Conservation (phyloP, 1,140 invertebrate species). For the Platyura marginata region DNA sequence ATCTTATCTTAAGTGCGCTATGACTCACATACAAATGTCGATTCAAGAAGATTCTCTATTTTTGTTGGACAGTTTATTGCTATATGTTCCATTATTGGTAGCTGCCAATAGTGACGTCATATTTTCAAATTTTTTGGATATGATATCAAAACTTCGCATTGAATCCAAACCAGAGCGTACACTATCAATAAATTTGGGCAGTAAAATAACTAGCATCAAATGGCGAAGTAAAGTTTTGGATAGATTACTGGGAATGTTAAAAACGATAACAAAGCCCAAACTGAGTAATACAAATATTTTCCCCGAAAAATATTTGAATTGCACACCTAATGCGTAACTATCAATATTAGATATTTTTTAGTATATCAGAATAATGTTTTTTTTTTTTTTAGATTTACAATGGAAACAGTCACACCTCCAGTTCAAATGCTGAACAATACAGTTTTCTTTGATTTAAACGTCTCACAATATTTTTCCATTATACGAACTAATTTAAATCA, state of each 20-base stretch:
- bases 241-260: slow-evolving; percentile 39
- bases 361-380: too few relatives aligned
- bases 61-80: slow-evolving; percentile 50
- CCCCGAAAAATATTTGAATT: too few relatives aligned
- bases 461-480: background rate
- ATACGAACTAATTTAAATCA: background rate
- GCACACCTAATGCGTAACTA: too few relatives aligned
- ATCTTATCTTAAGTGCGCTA: slow-evolving; percentile 63
- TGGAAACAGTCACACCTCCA: background rate
- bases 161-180: slow-evolving; percentile 40
- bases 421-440: background rate
- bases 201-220: slow-evolving; percentile 46
- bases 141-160: slow-evolving; percentile 49
- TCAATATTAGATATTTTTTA: too few relatives aligned
- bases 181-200: slow-evolving; percentile 39
- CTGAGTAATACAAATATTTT: too few relatives aligned
- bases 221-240: slow-evolving; percentile 56
- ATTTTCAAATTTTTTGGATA: slow-evolving; percentile 55
- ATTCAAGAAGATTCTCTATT: slow-evolving; percentile 66
- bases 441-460: background rate
- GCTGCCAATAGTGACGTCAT: slow-evolving; percentile 44
- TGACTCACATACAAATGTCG: slow-evolving; percentile 63
- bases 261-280: slow-evolving; percentile 19
- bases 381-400: too few relatives aligned
- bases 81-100: slow-evolving; percentile 37